A percentile compares a stretch with the other conserved stretches of the same genome.
Conservation (phyloP, 2,113 vertebrate genomes). For the Neomonachus schauinslandi region DNA sequence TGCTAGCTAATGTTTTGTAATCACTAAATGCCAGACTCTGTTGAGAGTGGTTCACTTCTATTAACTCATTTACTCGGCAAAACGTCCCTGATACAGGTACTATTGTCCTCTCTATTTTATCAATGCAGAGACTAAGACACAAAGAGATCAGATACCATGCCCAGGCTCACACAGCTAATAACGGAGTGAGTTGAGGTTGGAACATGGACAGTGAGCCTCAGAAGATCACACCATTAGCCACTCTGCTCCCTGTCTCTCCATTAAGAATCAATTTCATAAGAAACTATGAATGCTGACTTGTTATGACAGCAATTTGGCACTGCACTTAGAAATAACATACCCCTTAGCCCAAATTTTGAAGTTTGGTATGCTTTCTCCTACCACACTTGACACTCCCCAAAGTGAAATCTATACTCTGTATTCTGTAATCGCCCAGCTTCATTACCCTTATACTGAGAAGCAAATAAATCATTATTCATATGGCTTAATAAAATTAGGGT, state of each 20-base stretch:
- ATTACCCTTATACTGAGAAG: neutral
- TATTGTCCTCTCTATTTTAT: neutral
- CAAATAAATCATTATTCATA: neutral
- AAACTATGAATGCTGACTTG: neutral
- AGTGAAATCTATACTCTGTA: neutral
- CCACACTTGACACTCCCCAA: neutral
- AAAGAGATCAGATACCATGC: neutral
- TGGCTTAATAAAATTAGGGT: neutral
- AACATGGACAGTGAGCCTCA: neutral
- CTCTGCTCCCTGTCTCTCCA: neutral
- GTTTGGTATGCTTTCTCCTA: neutral
- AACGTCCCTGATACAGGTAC: neutral
- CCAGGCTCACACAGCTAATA: neutral
- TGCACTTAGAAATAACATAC: neutral
- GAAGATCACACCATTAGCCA: neutral
- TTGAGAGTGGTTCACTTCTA: neutral
- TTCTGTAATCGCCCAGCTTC: neutral
- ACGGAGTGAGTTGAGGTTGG: neutral
- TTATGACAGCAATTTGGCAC: neutral
- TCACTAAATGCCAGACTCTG: neutral
- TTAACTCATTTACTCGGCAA: neutral
- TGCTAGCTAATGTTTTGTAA: neutral
- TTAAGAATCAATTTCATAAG: neutral
- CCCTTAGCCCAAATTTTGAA: neutral
- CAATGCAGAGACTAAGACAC: neutral